Evolutionary conservation across 2,113 vertebrate species (phyloP).

Genomic region (Scomber scombrus): DNA sequence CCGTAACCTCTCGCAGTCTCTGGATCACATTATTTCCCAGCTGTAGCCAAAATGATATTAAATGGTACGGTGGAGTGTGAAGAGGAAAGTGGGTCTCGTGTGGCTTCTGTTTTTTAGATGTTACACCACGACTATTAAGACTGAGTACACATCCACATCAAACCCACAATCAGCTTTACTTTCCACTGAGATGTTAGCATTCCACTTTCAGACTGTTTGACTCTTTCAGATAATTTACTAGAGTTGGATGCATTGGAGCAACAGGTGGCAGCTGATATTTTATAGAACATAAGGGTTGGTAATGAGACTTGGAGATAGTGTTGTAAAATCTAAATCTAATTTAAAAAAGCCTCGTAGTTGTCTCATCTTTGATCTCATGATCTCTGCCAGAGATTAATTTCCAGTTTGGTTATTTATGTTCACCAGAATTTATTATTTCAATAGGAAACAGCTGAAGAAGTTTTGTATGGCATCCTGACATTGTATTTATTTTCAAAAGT

Average conservation of each 20-base stretch:
- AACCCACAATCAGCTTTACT: conserved; percentile 24
- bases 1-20: conserved; percentile 19
- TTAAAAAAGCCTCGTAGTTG: background rate
- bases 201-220: conserved; percentile 1
- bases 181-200: background rate
- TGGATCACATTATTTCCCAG: conserved; percentile 39
- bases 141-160: conserved; percentile 13
- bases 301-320: background rate
- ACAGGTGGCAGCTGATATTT: conserved; percentile 23
- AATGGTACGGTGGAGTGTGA: conserved; percentile 40
- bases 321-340: conserved; percentile 2
- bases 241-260: conserved; percentile 13
- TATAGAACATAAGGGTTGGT: background rate
- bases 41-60: conserved; percentile 39
- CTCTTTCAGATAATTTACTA: conserved; percentile 1
- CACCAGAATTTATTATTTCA: background rate
- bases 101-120: conserved; percentile 8
- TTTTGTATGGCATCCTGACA: no score
- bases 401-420: conserved; percentile 1
- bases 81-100: conserved; percentile 18
- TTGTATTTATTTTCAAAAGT: no score
- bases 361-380: background rate
- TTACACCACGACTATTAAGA: background rate
- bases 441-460: background rate
- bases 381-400: conserved; percentile 7